Evolutionary conservation across 2,888 invertebrate species (phyloP), one percentile per base, ranked within the genome.

Genomic region (Sarcophaga variegata): DNA sequence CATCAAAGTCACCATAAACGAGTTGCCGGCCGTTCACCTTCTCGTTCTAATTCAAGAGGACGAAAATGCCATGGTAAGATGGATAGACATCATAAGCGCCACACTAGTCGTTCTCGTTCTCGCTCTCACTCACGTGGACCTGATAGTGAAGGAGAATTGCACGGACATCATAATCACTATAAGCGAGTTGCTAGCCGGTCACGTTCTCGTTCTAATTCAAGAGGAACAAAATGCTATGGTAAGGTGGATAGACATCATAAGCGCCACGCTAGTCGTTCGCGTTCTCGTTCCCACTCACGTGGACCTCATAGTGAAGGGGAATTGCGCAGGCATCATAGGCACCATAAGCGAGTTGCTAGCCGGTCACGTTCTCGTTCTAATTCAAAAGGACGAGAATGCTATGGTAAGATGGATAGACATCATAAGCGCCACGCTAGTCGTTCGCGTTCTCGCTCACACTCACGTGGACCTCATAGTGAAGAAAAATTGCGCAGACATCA

Each of bases 351-450:
- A n/a, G 62, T 78, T 74, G 72, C 27, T 12, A 69, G 69, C 62
- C 78, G 70, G n/a, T 85, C 60, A 6, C 74, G 45, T 69, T 77
- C 81, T 22, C 75, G 75, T 4, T 75, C 71, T 1, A 45, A 84
- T 22, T 84, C 81, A 6, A 60, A 64, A 5, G 67, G 27, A 10
- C 71, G 59, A 14, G 22, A 76, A n/a, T 54, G 54, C 4, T 37
- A 27, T 63, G 59, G 22, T 0, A 27, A 77, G 1, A 22, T 67
- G 0, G 11, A 74, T 2, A 81, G 70, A 64, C 79, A 72, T 67
- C 71, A 75, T 22, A 78, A 70, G 12, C 76, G 77, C 17, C 77
- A 64, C 14, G 54, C 27, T 12, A 63, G 69, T 47, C 70, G 85
- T 14, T 81, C 81, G 11, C 77, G 62, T 25, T 85, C 81, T 6